Evolutionary conservation across 2,888 invertebrate genomes (phyloP).

Genomic region (Orthonychiurus folsomi): DNA sequence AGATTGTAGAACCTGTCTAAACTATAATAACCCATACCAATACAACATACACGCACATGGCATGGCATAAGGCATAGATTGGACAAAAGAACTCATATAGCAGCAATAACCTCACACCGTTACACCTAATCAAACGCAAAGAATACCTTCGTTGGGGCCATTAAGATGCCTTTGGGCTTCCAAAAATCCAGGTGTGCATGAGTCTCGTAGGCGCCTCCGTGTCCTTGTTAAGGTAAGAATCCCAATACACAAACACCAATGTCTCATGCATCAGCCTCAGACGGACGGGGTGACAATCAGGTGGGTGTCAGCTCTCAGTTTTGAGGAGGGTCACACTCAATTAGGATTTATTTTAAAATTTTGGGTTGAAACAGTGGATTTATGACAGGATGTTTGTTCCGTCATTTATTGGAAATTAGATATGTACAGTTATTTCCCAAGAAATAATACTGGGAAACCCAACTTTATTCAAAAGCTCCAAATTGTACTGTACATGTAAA

Average conservation of each 20-base stretch:
- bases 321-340: too few relatives aligned
- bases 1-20: background rate
- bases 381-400: too few relatives aligned
- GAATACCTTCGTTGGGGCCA: background rate
- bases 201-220: background rate
- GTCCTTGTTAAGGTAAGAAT: conserved; percentile 1
- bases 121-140: conserved; percentile 1
- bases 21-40: background rate
- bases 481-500: too few relatives aligned
- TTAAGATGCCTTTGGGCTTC: background rate
- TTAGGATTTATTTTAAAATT: too few relatives aligned
- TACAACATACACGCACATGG: background rate
- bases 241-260: background rate
- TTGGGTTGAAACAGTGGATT: too few relatives aligned
- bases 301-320: too few relatives aligned
- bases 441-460: too few relatives aligned
- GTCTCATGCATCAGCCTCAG: background rate
- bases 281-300: too few relatives aligned
- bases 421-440: too few relatives aligned
- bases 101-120: conserved; percentile 1
- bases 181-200: background rate
- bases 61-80: background rate
- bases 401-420: too few relatives aligned
- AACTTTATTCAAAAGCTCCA: too few relatives aligned
- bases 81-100: too few relatives aligned